A percentile compares a stretch with the other conserved stretches of the same genome.
Conservation (phyloP, 2,113 vertebrate genomes). For the Hoplias malabaricus region DNA sequence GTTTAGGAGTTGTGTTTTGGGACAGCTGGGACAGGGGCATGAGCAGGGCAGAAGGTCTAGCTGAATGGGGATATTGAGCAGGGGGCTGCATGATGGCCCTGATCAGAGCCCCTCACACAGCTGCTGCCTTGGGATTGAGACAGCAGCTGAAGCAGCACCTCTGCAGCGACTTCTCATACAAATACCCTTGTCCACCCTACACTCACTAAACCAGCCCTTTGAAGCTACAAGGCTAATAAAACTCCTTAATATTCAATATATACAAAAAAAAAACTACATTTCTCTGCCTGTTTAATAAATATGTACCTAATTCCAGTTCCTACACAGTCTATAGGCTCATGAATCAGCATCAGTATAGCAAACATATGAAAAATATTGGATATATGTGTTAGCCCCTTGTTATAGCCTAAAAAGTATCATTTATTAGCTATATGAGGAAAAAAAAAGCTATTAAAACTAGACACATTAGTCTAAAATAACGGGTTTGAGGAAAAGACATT, state of each 20-base stretch:
- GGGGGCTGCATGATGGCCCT: conserved; percentile 1
- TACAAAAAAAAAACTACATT: background rate
- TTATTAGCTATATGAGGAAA: too few species aligned
- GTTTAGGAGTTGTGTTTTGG: background rate
- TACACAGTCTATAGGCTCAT: too few species aligned
- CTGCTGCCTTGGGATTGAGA: conserved; percentile 23
- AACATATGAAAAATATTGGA: too few species aligned
- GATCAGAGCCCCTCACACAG: conserved; percentile 29
- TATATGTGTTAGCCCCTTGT: too few species aligned
- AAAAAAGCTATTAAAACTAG: too few species aligned
- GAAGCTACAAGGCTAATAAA: background rate
- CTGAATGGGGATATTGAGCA: conserved; percentile 43
- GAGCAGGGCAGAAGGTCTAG: background rate
- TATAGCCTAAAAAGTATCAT: too few species aligned
- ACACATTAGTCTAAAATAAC: too few species aligned
- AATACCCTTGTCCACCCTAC: background rate
- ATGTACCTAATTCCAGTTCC: too few species aligned
- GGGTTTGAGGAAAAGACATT: too few species aligned
- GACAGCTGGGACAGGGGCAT: conserved; percentile 43
- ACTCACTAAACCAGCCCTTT: background rate
- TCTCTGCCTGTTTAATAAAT: too few species aligned
- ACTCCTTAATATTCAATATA: background rate
- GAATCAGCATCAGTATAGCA: too few species aligned
- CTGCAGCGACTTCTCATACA: conserved; percentile 25
- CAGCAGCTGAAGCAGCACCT: conserved; percentile 46